Percentiles rank a stretch among this genome's conserved stretches.
Evolutionary conservation across 2,888 invertebrate genomes (phyloP).

Genomic region (Scelioninae gen. 1): DNA sequence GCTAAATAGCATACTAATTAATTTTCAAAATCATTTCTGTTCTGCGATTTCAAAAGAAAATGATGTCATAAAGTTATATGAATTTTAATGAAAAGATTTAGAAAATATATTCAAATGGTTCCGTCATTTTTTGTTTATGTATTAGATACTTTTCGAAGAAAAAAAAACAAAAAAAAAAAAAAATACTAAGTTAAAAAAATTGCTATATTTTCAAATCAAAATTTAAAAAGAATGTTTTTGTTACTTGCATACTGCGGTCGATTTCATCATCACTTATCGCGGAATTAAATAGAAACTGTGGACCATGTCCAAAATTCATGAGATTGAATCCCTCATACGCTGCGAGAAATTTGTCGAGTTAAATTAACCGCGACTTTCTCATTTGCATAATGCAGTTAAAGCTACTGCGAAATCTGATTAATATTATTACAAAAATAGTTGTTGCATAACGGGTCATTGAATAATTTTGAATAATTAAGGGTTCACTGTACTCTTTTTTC

Average conservation of each 20-base stretch:
- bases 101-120: neutral
- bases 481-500: neutral
- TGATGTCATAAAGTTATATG: no score
- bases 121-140: no score
- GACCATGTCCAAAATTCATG: slow-evolving; percentile 61
- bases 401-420: slow-evolving; percentile 17
- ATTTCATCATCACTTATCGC: slow-evolving; percentile 40
- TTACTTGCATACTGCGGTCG: slow-evolving; percentile 25
- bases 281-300: slow-evolving; percentile 54
- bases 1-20: no score
- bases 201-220: neutral
- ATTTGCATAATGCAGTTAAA: slow-evolving; percentile 38
- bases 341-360: slow-evolving; percentile 47
- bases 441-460: neutral
- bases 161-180: no score
- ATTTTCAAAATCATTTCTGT: no score
- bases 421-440: slow-evolving; percentile 26
- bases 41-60: no score
- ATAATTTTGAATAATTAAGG: neutral
- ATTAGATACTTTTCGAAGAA: no score
- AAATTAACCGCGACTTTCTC: slow-evolving; percentile 44
- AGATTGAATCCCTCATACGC: slow-evolving; percentile 46
- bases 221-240: slow-evolving; percentile 7
- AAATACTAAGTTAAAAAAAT: slow-evolving; percentile 1
- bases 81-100: neutral